Conservation (phyloP, 2,888 invertebrate species). For the Exocentrus adspersus region DNA sequence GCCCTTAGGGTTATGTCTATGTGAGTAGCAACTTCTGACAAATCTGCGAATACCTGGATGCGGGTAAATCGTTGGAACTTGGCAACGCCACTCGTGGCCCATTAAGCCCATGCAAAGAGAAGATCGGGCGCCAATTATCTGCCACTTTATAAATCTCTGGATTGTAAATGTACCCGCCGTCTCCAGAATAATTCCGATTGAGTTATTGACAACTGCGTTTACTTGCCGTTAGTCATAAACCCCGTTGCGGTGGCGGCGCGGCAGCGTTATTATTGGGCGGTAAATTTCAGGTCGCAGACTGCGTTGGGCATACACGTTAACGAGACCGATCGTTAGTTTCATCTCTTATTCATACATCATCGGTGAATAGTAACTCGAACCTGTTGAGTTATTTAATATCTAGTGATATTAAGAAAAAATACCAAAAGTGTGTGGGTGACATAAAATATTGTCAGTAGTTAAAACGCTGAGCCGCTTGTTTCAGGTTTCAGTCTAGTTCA, state of each 20-base stretch:
- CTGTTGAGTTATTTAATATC: no score
- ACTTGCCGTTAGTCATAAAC: slow-evolving; percentile 27
- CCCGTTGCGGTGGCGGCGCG: slow-evolving; percentile 1
- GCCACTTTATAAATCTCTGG: slow-evolving; percentile 57
- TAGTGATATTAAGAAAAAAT: no score
- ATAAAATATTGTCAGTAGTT: neutral
- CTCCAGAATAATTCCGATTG: slow-evolving; percentile 44
- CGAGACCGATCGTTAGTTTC: neutral
- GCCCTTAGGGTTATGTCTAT: no score
- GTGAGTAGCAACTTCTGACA: no score
- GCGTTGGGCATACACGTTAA: slow-evolving; percentile 1
- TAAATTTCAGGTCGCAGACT: neutral
- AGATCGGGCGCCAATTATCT: slow-evolving; percentile 58
- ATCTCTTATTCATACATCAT: neutral
- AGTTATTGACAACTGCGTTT: slow-evolving; percentile 43
- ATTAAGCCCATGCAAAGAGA: slow-evolving; percentile 59
- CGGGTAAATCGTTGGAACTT: neutral
- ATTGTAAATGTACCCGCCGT: slow-evolving; percentile 32
- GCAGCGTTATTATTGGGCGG: neutral
- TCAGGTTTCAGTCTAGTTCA: neutral
- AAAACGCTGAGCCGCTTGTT: neutral
- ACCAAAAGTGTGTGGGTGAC: no score
- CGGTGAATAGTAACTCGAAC: no score
- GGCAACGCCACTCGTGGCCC: slow-evolving; percentile 37
- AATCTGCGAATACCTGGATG: no score